These are phyloP conservation scores for Cerastis rubricosa DNA, from an alignment of 2,888 invertebrate genomes.

Conservation along the genomic window DNA sequence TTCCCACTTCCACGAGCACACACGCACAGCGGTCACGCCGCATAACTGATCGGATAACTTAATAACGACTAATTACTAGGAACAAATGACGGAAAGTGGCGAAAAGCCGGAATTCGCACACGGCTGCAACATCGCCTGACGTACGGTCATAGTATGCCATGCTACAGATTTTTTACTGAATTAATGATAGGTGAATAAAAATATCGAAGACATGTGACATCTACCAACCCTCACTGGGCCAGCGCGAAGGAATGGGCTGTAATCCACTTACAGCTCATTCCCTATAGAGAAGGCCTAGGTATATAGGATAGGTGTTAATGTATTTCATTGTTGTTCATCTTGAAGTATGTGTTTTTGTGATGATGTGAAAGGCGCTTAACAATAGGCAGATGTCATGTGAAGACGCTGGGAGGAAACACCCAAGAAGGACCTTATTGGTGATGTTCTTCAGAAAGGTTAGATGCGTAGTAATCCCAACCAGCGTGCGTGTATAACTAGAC, in stretches of 20 bases:
- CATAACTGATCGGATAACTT: conserved; percentile 68
- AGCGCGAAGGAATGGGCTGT: too few species aligned
- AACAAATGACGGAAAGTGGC: conserved; percentile 77
- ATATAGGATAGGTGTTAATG: too few species aligned
- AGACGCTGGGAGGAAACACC: not conserved
- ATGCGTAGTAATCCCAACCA: too few species aligned
- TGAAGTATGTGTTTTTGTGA: conserved; percentile 16
- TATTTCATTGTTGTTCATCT: conserved; percentile 8
- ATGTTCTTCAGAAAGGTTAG: not conserved
- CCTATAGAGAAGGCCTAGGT: too few species aligned
- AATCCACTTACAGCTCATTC: too few species aligned
- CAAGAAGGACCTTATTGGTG: not conserved
- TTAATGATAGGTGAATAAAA: not conserved
- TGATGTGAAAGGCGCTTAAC: not conserved
- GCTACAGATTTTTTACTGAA: conserved; percentile 34
- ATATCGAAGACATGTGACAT: too few species aligned
- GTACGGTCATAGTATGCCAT: conserved; percentile 30
- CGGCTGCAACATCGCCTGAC: conserved; percentile 39
- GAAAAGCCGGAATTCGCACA: conserved; percentile 72
- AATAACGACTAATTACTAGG: conserved; percentile 79
- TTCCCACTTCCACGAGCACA: conserved; percentile 68
- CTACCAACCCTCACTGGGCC: too few species aligned
- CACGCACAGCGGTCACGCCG: conserved; percentile 66
- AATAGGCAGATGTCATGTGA: not conserved
- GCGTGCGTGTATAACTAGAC: too few species aligned